Evolutionary conservation across 1,140 invertebrate genomes (phyloP).

Genomic region (Drosophila parabipectinata): DNA sequence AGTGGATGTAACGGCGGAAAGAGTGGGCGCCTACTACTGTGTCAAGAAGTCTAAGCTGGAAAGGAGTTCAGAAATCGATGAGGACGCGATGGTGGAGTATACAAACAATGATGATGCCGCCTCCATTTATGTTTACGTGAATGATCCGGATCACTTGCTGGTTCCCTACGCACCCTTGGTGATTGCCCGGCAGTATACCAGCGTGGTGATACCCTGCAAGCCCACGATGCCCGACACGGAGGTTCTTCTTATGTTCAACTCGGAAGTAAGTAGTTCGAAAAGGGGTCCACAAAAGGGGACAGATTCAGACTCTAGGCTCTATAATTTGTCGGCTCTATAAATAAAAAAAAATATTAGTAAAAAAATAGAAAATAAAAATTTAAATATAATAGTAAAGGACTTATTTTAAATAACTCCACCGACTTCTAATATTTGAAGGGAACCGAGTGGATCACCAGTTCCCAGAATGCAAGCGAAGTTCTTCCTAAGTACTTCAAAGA

Average conservation of each 20-base stretch:
- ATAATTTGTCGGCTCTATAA: not conserved
- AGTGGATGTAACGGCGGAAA: slow-evolving; percentile 80
- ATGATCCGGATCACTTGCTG: slow-evolving; percentile 86
- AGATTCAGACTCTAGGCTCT: too few species aligned
- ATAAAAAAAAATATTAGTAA: not conserved
- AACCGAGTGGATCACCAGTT: slow-evolving; percentile 24
- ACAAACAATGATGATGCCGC: slow-evolving; percentile 84
- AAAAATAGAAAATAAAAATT: not conserved
- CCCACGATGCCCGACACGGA: slow-evolving; percentile 88
- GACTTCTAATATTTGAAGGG: slow-evolving; percentile 7
- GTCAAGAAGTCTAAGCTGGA: slow-evolving; percentile 64
- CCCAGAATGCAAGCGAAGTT: slow-evolving; percentile 17
- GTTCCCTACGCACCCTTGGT: slow-evolving; percentile 82
- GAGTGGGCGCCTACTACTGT: slow-evolving; percentile 88
- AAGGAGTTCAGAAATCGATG: not conserved
- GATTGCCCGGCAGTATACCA: slow-evolving; percentile 80
- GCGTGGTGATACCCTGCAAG: slow-evolving; percentile 87
- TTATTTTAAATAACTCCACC: not conserved
- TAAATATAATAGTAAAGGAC: not conserved
- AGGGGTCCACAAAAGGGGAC: too few species aligned
- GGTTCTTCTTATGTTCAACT: slow-evolving; percentile 85
- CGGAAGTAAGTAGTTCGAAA: slow-evolving; percentile 56
- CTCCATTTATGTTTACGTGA: slow-evolving; percentile 88
- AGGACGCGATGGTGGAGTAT: slow-evolving; percentile 69
- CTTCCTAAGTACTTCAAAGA: slow-evolving; percentile 29